A percentile compares a stretch with the other conserved stretches of the same genome.
Conservation (phyloP, 2,888 invertebrate species). For the Netelia virgata region DNA sequence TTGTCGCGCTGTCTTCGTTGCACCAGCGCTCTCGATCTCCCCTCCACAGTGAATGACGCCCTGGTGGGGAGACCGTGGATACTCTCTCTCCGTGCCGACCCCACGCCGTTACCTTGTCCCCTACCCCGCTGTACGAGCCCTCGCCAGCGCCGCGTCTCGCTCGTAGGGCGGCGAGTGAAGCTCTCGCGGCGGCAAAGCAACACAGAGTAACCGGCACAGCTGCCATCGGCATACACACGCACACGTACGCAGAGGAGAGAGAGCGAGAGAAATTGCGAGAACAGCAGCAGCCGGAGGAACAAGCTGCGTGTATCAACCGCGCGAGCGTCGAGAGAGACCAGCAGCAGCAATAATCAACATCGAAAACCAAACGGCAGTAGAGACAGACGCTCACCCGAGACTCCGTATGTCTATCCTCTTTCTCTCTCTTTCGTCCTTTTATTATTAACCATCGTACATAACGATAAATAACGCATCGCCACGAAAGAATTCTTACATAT, state of each 20-base stretch:
- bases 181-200: constrained; percentile 18
- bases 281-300: constrained; percentile 43
- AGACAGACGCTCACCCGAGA: constrained; percentile 33
- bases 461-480: background rate
- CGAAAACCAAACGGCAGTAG: constrained; percentile 52
- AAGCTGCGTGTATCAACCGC: constrained; percentile 57
- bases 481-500: background rate
- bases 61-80: constrained; percentile 47
- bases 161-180: constrained; percentile 58
- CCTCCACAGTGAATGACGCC: constrained; percentile 44
- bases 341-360: constrained; percentile 20
- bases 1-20: constrained; percentile 36
- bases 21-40: constrained; percentile 62
- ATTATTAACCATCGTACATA: background rate
- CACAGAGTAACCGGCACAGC: constrained; percentile 59
- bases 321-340: constrained; percentile 38
- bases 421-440: background rate
- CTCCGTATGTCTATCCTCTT: constrained; percentile 9
- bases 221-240: constrained; percentile 51
- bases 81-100: constrained; percentile 7
- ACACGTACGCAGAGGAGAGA: too few relatives aligned
- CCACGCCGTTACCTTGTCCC: background rate
- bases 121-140: constrained; percentile 35
- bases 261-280: constrained; percentile 22
- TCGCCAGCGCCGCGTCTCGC: constrained; percentile 25